Conservation (phyloP, 2,888 invertebrate species). For the Pimpla rufipes region DNA sequence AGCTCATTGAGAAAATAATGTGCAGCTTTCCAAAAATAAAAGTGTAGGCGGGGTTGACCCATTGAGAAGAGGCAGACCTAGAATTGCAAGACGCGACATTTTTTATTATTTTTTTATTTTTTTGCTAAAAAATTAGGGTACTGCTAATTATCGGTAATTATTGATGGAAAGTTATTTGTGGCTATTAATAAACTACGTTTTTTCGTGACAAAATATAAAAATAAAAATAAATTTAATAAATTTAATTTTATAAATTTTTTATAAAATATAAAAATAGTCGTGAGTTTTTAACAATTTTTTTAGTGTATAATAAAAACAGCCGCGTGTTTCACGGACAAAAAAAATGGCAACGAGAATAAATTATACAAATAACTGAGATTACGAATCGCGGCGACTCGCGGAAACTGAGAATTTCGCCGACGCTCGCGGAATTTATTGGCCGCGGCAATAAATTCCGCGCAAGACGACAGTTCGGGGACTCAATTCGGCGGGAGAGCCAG, state of each 20-base stretch:
- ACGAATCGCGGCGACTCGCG: neutral
- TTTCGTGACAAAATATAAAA: no score
- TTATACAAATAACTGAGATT: neutral
- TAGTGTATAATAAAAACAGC: no score
- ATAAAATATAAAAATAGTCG: no score
- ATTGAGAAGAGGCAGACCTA: neutral
- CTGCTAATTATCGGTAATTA: no score
- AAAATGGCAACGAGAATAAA: neutral
- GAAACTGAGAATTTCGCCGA: neutral
- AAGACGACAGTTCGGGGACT: neutral
- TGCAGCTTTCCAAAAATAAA: neutral
- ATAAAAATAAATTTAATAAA: neutral
- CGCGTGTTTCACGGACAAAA: no score
- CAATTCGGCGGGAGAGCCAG: neutral
- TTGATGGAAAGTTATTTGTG: no score
- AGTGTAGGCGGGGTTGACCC: neutral
- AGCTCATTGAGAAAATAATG: constrained; percentile 5
- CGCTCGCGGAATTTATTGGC: neutral
- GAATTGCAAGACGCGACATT: neutral
- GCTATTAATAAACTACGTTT: no score
- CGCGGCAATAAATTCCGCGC: constrained; percentile 3
- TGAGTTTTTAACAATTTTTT: no score
- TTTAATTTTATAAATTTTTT: no score
- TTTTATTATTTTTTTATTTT: no score
- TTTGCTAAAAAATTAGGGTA: no score